Percentiles rank a stretch among this genome's conserved stretches.
Conservation (phyloP, 2,113 vertebrate species). For the Corythornis cristatus region DNA sequence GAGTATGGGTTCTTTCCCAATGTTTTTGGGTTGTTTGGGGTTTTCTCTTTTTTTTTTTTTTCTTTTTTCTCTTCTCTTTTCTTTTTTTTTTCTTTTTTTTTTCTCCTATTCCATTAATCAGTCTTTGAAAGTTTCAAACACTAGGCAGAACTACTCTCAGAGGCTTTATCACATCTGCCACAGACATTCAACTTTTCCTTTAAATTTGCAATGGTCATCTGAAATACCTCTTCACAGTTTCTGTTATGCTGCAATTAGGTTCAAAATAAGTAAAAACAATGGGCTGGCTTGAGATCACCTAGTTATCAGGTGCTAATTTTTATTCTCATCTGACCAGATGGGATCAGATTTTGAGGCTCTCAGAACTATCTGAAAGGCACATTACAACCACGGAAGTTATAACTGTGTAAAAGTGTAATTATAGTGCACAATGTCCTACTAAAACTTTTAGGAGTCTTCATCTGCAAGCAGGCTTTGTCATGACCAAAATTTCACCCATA, state of each 20-base stretch:
- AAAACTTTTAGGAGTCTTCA: neutral
- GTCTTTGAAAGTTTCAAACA: neutral
- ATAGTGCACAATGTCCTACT: neutral
- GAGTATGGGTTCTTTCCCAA: neutral
- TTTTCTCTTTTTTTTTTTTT: neutral
- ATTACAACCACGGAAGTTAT: neutral
- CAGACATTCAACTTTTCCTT: neutral
- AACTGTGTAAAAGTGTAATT: neutral
- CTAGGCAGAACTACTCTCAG: neutral
- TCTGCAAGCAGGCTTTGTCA: neutral
- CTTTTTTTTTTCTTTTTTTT: too few relatives aligned
- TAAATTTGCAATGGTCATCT: neutral
- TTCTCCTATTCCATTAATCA: neutral
- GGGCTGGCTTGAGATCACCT: fast-evolving
- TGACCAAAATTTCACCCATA: neutral
- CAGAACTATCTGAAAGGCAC: neutral
- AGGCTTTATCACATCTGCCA: neutral
- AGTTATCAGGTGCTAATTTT: neutral
- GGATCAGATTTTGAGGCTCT: neutral
- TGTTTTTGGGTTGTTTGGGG: neutral
- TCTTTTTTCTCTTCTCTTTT: neutral
- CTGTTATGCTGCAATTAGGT: neutral
- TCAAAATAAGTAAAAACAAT: neutral
- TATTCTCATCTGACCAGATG: neutral
- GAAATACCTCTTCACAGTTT: neutral